Conservation (phyloP, 2,888 invertebrate genomes). For the Malthinus flaveolus region DNA sequence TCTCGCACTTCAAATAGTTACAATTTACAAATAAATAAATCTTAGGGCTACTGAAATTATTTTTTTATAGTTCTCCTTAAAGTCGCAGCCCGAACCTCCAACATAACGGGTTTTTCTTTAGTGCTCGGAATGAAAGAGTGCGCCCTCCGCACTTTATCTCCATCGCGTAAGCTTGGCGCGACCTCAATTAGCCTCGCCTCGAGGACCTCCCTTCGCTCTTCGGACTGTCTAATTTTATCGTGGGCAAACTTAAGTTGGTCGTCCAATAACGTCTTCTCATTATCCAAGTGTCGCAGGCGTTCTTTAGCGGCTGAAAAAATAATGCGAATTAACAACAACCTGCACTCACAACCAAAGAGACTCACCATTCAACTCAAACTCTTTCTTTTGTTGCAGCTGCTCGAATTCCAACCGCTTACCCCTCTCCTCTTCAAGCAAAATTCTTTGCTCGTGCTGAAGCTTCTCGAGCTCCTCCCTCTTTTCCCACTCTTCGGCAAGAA, state of each 20-base stretch:
- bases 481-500: constrained; percentile 83
- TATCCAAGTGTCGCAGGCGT: constrained; percentile 70
- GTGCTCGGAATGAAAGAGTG: constrained; percentile 73
- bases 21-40: no score
- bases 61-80: constrained; percentile 38
- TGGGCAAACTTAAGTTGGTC: constrained; percentile 70
- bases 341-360: background rate
- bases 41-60: background rate
- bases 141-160: constrained; percentile 66
- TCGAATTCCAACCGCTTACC: constrained; percentile 76
- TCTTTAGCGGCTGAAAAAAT: constrained; percentile 67
- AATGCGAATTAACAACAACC: background rate
- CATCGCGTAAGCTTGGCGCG: constrained; percentile 60
- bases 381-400: constrained; percentile 70
- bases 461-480: constrained; percentile 78
- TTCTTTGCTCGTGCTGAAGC: constrained; percentile 76
- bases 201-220: constrained; percentile 63
- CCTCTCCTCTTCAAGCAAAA: constrained; percentile 73
- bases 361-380: constrained; percentile 67
- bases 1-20: no score
- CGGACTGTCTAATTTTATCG: constrained; percentile 69
- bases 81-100: constrained; percentile 51
- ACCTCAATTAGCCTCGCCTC: constrained; percentile 61
- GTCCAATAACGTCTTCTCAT: constrained; percentile 70
- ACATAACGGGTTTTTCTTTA: constrained; percentile 56